Percentiles rank a stretch among this genome's conserved stretches.
phyloP scores from a whole-genome alignment of 2,797 vertebrate species.

The Hephaestus fuliginosus region DNA sequence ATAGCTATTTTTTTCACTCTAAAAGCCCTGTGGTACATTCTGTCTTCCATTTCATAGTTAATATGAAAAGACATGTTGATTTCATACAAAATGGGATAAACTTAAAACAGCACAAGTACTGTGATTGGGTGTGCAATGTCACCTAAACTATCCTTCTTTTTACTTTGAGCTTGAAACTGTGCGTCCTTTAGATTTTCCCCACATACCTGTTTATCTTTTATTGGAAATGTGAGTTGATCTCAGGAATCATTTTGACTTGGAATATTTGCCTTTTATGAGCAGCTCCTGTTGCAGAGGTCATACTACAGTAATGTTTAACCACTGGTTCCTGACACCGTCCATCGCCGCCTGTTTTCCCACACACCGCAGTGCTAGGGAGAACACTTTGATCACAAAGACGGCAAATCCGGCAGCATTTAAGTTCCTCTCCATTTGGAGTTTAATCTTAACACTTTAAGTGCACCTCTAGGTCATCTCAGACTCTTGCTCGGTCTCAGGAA shows the following conservation, averaged over 20 bases:
- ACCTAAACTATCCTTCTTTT: conserved; percentile 16
- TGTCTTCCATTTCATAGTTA: conserved; percentile 30
- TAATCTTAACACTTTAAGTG: conserved; percentile 53
- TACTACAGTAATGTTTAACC: conserved; percentile 48
- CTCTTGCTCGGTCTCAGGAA: conserved; percentile 40
- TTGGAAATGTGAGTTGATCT: conserved; percentile 37
- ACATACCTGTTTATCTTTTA: conserved; percentile 28
- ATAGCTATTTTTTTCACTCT: conserved; percentile 13
- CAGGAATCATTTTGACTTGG: conserved; percentile 3
- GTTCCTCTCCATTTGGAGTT: conserved; percentile 49
- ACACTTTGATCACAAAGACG: conserved; percentile 64
- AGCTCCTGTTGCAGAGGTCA: conserved; percentile 35
- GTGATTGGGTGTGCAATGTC: conserved; percentile 8
- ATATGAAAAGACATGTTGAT: conserved; percentile 34
- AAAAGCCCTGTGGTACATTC: conserved; percentile 24
- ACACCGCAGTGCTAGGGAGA: conserved; percentile 21
- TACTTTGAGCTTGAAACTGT: neutral
- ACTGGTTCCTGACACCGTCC: conserved; percentile 43
- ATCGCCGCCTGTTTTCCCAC: conserved; percentile 44
- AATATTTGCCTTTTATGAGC: conserved; percentile 39
- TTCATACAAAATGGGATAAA: conserved; percentile 29
- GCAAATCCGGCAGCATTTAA: conserved; percentile 55
- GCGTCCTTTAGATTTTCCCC: neutral
- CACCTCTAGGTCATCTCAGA: conserved; percentile 35
- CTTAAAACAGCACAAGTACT: neutral